Conservation (phyloP, 2,113 vertebrate genomes). For the Sardina pilchardus region DNA sequence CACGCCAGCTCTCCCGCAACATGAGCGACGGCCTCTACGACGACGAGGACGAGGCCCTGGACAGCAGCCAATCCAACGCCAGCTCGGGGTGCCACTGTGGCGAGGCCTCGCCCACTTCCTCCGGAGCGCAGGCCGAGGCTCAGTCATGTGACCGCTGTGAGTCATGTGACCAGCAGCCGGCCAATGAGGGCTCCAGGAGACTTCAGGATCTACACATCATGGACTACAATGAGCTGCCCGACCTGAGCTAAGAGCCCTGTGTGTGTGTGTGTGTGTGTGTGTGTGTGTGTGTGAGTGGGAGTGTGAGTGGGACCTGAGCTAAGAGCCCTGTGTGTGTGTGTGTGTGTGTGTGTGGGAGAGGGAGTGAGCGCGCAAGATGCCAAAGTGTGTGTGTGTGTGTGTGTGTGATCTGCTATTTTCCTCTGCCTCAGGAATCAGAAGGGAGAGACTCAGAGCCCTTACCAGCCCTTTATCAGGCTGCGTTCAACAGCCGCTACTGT, state of each 20-base stretch:
- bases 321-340: not conserved
- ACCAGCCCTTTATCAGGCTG: not conserved
- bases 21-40: slow-evolving; percentile 84
- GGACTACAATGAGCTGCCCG: slow-evolving; percentile 85
- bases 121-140: slow-evolving; percentile 29
- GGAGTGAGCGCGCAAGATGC: too few species aligned
- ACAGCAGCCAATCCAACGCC: not conserved
- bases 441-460: not conserved
- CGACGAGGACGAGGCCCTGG: slow-evolving; percentile 65
- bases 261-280: not conserved
- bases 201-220: slow-evolving; percentile 86
- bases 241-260: not conserved
- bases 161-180: slow-evolving; percentile 34
- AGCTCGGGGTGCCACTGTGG: not conserved
- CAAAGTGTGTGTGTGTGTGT: not conserved
- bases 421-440: not conserved
- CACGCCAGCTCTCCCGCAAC: slow-evolving; percentile 85
- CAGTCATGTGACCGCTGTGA: slow-evolving; percentile 20
- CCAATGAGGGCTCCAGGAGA: slow-evolving; percentile 41
- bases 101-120: not conserved
- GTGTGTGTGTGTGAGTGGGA: not conserved
- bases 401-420: not conserved
- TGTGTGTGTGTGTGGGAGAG: not conserved
- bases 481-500: not conserved
- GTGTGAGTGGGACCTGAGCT: not conserved